A percentile compares a stretch with the other conserved stretches of the same genome.
phyloP scores from a whole-genome alignment of 1,140 invertebrate genomes.

The Teleogryllus occipitalis region DNA sequence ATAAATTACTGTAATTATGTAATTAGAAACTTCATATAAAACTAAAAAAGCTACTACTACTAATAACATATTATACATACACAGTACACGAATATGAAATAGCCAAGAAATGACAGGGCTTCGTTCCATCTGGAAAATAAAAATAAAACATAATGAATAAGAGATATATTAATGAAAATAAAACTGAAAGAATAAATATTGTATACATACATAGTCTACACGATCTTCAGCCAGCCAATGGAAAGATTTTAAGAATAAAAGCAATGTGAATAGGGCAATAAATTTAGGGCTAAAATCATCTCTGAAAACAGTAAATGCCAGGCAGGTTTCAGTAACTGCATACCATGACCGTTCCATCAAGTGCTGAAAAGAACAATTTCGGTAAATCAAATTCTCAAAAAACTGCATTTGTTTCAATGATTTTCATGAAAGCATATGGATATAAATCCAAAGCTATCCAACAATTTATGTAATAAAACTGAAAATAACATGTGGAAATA shows the following conservation, averaged over 20 bases:
- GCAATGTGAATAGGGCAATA: conserved; percentile 92
- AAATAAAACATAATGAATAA: conserved; percentile 17
- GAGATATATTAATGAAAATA: background rate
- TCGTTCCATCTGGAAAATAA: conserved; percentile 84
- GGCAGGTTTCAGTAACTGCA: conserved; percentile 96
- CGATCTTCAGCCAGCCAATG: conserved; percentile 99
- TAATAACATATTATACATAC: conserved; percentile 40
- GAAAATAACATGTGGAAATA: conserved; percentile 36
- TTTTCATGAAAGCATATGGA: background rate
- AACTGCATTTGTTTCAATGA: background rate
- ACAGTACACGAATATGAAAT: conserved; percentile 89
- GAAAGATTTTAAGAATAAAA: conserved; percentile 97
- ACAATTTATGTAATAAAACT: too few relatives aligned
- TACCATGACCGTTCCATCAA: conserved; percentile 98
- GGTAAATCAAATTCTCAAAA: background rate
- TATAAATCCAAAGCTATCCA: background rate
- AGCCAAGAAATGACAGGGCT: conserved; percentile 93
- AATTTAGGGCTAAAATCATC: conserved; percentile 99
- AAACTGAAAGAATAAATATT: background rate
- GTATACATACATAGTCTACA: conserved; percentile 90
- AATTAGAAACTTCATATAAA: background rate
- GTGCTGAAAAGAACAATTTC: conserved; percentile 60
- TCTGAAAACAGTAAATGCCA: conserved; percentile 97
- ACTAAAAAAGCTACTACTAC: background rate
- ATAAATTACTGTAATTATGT: background rate